Base-by-base conservation (phyloP, 1,140 invertebrate species). In the Trigoniulus corallinus region DNA sequence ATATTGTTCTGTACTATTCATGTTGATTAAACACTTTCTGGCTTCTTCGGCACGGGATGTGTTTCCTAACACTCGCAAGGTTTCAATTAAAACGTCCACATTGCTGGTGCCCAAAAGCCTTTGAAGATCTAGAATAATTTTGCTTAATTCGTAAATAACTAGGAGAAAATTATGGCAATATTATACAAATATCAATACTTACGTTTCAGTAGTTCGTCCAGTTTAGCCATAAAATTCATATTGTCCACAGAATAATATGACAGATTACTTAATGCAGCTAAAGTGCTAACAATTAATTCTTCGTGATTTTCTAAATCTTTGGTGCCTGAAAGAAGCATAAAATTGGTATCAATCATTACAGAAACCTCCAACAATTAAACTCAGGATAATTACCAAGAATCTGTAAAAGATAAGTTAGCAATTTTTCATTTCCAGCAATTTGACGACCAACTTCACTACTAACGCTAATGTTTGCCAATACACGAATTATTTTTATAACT, bases 381-480 rank as follows among this genome's bases (percentile, higher is more conserved):
- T n/a, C 24, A n/a, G 22, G n/a, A 20, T 25, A 50, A 56, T 56
- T 55, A 68, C 67, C 61, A 46, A 79, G 64, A 53, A 76, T 69
- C 54, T 71, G 67, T 3, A 72, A 52, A 13, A 71, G 56, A 12
- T 64, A 54, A 24, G 67, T 57, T 20, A 69, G 61, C 57, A 67
- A 70, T 12, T 64, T 57, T 21, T 61, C 54, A 29, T 74, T 68
- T 29, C 68, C 64, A 20, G 74, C 64, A 15, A 82, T 61, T 25
- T 66, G 65, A 46, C 70, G 70, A 10, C 81, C 81, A 42, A 82
- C 78, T 15, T 74, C 71, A 18, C 77, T 69, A 65, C 79, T 79
- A 37, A 84, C 77, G 34, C 77, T 76, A 64, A 82, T 75, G 61
- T 84, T 84, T 26, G 80, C 81, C 43, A 83, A 67, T 2, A 84